These are phyloP conservation scores for Caenorhabditis afra DNA, from an alignment of 2,888 invertebrate genomes.

Conservation along the genomic window DNA sequence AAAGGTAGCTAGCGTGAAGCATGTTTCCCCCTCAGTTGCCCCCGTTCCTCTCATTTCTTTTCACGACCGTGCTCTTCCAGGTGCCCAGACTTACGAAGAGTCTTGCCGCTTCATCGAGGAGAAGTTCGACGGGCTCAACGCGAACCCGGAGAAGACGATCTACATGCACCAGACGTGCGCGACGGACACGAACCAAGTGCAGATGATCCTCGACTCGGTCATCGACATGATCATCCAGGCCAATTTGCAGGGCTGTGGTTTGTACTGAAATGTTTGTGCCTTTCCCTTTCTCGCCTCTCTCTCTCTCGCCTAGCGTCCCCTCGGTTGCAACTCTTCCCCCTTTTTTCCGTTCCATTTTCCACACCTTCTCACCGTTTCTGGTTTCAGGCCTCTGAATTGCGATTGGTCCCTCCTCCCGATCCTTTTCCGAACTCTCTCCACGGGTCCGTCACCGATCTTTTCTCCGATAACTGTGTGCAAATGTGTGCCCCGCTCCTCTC, in stretches of 20 bases:
- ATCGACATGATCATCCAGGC: constrained; percentile 81
- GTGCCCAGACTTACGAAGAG: constrained; percentile 95
- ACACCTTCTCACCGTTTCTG: constrained; percentile 21
- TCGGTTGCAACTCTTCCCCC: neutral
- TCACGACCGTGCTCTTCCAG: constrained; percentile 81
- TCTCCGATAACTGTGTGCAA: neutral
- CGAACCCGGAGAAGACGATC: constrained; percentile 99
- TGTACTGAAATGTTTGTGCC: constrained; percentile 73
- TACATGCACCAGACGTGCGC: constrained; percentile 83
- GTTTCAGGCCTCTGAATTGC: constrained; percentile 50
- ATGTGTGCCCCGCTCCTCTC: no score
- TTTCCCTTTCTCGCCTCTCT: constrained; percentile 18
- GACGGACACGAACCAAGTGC: constrained; percentile 77
- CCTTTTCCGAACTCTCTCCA: constrained; percentile 34
- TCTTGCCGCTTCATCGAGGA: constrained; percentile 99
- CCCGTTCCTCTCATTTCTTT: neutral
- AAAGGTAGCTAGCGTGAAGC: constrained; percentile 71
- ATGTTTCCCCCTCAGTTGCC: no score
- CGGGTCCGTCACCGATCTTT: constrained; percentile 18
- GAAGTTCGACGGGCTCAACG: constrained; percentile 99
- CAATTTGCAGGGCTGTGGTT: constrained; percentile 80
- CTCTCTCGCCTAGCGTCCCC: constrained; percentile 1
- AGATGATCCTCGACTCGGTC: constrained; percentile 79
- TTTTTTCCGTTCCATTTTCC: neutral
- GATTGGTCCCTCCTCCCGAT: constrained; percentile 23